A percentile compares a stretch with the other conserved stretches of the same genome.
phyloP scores from a whole-genome alignment of 2,888 invertebrate species.

The Pseudeuparius sepicola region DNA sequence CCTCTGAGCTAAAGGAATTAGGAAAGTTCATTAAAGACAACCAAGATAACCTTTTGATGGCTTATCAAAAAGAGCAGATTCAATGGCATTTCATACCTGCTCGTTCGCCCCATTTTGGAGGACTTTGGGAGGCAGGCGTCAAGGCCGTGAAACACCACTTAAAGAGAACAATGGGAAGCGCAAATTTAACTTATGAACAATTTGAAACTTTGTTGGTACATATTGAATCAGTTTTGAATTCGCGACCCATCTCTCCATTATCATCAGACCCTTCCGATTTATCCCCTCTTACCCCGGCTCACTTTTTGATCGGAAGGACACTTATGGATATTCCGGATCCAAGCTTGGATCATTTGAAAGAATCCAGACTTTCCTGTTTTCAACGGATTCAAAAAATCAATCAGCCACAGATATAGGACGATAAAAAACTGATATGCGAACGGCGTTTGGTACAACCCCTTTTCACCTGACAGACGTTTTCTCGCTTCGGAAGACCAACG shows the following conservation, averaged over 20 bases:
- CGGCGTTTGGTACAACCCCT: no score
- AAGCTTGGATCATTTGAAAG: no score
- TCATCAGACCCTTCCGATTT: conserved; percentile 14
- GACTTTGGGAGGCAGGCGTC: conserved; percentile 13
- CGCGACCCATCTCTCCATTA: conserved; percentile 13
- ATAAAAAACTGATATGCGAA: no score
- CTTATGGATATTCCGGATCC: conserved; percentile 10
- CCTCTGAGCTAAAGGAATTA: conserved; percentile 13
- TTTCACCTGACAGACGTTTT: no score
- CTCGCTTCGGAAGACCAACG: no score
- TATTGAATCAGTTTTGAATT: conserved; percentile 17
- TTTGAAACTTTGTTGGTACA: conserved; percentile 15
- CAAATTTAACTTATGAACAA: conserved; percentile 14
- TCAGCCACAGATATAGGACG: no score
- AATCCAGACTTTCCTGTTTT: no score
- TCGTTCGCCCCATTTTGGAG: conserved; percentile 15
- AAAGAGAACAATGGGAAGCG: conserved; percentile 13
- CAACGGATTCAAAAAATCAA: no score
- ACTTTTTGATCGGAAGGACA: conserved; percentile 16
- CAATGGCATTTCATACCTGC: conserved; percentile 17
- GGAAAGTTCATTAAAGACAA: conserved; percentile 21
- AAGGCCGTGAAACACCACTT: conserved; percentile 23
- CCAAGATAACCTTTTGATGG: conserved; percentile 21
- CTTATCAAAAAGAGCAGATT: conserved; percentile 8
- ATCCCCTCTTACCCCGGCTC: conserved; percentile 15